phyloP scores from a whole-genome alignment of 1,140 invertebrate genomes.

The Acyrthosiphon pisum region DNA sequence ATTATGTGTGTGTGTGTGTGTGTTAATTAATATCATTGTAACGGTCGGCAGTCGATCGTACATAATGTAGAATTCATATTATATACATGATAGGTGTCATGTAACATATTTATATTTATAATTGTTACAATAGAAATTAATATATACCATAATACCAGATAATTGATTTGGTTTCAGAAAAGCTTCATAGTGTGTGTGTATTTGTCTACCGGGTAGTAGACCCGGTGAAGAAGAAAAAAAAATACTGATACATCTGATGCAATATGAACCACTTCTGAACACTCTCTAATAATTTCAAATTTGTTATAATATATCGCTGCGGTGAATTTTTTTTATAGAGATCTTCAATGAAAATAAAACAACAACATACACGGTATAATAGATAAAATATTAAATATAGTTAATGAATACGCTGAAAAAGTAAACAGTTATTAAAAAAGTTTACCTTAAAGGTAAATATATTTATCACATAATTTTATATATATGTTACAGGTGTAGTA shows the following conservation, averaged over 20 bases:
- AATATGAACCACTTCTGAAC: background rate
- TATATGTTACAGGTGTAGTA: no score
- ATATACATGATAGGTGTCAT: no score
- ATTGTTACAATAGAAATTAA: background rate
- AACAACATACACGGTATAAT: background rate
- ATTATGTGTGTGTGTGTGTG: no score
- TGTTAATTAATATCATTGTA: no score
- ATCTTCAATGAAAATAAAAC: background rate
- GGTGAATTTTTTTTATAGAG: background rate
- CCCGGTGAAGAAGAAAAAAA: background rate
- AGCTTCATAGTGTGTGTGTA: background rate
- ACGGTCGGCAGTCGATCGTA: no score
- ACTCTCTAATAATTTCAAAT: background rate
- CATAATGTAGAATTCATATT: no score
- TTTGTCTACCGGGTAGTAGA: background rate
- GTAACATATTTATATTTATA: no score
- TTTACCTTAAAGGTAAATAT: no score
- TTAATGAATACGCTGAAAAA: background rate
- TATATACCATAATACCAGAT: background rate
- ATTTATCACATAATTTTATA: background rate
- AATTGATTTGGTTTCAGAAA: background rate
- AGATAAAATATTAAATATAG: background rate
- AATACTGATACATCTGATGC: no score
- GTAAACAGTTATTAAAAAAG: background rate
- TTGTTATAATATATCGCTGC: background rate